phyloP scores from a whole-genome alignment of 2,888 invertebrate species.

The Pheosia tremula region DNA sequence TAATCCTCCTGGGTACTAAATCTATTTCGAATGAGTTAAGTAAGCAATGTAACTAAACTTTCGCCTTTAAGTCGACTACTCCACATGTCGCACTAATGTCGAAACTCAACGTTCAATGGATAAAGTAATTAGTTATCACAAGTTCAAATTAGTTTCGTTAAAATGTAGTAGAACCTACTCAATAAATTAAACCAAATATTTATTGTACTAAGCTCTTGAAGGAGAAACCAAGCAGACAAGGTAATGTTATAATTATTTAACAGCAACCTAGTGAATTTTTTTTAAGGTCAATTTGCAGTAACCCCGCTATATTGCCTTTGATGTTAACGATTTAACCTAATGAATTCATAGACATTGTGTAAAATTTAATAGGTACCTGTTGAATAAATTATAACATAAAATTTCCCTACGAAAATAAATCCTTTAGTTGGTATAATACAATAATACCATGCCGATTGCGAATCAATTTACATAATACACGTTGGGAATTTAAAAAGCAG shows the following conservation, averaged over 20 bases:
- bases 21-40: constrained; percentile 1
- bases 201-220: background rate
- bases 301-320: background rate
- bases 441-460: background rate
- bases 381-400: background rate
- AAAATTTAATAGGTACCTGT: background rate
- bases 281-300: background rate
- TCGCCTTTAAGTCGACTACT: background rate
- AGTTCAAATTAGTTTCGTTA: background rate
- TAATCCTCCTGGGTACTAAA: background rate
- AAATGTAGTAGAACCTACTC: background rate
- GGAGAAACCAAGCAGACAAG: background rate
- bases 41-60: constrained; percentile 1
- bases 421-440: background rate
- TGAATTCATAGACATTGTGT: background rate
- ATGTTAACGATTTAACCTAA: constrained; percentile 3
- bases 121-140: background rate
- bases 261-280: background rate
- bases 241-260: background rate
- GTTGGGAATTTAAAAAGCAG: background rate
- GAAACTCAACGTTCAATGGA: background rate
- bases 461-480: constrained; percentile 2
- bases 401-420: background rate
- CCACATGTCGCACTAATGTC: background rate
- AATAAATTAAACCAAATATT: background rate